Evolutionary conservation across 2,888 invertebrate species (phyloP).

Genomic region (Cinara cedri): DNA sequence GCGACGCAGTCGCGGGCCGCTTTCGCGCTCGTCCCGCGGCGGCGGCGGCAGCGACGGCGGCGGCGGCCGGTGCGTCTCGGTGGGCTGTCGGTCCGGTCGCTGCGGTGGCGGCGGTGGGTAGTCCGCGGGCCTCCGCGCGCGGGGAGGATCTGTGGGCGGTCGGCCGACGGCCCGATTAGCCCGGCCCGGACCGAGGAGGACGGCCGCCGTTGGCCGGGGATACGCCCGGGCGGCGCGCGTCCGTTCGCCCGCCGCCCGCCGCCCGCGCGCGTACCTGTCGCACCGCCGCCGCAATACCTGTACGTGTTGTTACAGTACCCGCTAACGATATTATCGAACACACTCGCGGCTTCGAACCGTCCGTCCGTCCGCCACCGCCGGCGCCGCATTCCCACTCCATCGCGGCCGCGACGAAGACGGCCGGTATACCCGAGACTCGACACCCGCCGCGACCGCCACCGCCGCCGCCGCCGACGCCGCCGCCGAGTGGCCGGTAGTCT

Average conservation of each 20-base stretch:
- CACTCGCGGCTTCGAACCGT: too few relatives aligned
- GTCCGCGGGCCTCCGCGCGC: neutral
- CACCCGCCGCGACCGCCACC: neutral
- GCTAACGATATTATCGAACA: neutral
- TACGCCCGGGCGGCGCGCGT: constrained; percentile 30
- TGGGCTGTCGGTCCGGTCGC: too few relatives aligned
- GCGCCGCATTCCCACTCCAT: neutral
- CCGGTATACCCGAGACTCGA: too few relatives aligned
- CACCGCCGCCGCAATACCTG: constrained; percentile 7
- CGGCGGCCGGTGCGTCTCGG: neutral
- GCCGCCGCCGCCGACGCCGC: neutral
- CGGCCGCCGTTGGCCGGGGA: constrained; percentile 10
- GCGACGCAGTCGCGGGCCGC: neutral
- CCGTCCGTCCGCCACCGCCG: too few relatives aligned
- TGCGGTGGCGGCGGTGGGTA: constrained; percentile 4
- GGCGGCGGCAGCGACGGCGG: neutral
- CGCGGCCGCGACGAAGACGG: too few relatives aligned
- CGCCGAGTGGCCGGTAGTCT: constrained; percentile 19
- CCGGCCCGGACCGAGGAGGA: constrained; percentile 12
- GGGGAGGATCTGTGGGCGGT: neutral
- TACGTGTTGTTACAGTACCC: neutral
- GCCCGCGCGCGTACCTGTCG: constrained; percentile 13
- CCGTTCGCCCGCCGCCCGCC: neutral
- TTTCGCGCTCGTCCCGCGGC: constrained; percentile 4
- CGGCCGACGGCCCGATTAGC: constrained; percentile 26